These are phyloP conservation scores for Hephaestus fuliginosus DNA, from an alignment of 2,797 vertebrate genomes.

Conservation along the genomic window DNA sequence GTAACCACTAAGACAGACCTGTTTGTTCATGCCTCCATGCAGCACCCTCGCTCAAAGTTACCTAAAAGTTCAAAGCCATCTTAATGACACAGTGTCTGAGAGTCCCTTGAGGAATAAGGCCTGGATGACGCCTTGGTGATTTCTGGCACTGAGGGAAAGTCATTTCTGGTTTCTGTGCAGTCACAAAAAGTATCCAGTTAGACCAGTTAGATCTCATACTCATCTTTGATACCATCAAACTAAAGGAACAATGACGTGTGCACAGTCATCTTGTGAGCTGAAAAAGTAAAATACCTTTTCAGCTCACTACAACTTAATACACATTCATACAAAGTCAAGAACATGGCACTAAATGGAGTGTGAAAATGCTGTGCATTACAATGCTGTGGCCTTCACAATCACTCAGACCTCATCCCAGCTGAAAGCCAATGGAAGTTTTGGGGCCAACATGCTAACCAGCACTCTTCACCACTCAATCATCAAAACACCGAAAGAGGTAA, in stretches of 20 bases:
- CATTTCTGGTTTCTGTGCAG: constrained; percentile 4
- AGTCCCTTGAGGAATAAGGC: not conserved
- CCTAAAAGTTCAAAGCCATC: not conserved
- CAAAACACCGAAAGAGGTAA: not conserved
- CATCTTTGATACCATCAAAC: too few species aligned
- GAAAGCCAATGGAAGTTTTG: not conserved
- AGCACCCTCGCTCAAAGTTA: constrained; percentile 4
- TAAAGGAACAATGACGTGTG: too few species aligned
- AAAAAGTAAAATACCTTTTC: too few species aligned
- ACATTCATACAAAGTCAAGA: too few species aligned
- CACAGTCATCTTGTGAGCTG: too few species aligned
- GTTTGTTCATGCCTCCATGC: not conserved
- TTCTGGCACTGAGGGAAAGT: too few species aligned
- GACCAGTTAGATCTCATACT: not conserved
- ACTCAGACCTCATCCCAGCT: not conserved
- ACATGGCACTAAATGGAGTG: not conserved
- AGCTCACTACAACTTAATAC: too few species aligned
- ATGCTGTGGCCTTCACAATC: not conserved
- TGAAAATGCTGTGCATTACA: not conserved
- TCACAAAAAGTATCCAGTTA: not conserved
- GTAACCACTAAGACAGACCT: constrained; percentile 20
- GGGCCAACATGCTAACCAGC: not conserved
- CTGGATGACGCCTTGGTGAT: not conserved
- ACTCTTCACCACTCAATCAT: not conserved
- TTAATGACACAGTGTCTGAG: not conserved